phyloP scores from a whole-genome alignment of 2,888 invertebrate species.

The Cheilosia soror region DNA sequence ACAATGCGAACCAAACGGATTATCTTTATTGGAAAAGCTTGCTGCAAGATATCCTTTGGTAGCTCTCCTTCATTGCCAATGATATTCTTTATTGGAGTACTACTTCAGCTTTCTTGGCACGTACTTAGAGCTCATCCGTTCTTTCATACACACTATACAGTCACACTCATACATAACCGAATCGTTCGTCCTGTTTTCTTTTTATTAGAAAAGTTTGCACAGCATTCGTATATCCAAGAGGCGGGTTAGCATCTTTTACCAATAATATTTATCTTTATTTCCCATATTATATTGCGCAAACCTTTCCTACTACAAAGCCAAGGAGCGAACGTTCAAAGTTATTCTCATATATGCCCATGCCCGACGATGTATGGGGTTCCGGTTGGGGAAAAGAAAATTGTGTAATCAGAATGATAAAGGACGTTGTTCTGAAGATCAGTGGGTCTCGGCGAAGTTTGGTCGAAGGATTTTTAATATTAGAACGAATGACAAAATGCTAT shows the following conservation, averaged over 20 bases:
- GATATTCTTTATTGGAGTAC: conserved; percentile 69
- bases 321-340: conserved; percentile 38
- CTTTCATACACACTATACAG: background rate
- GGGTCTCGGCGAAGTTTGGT: conserved; percentile 41
- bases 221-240: conserved; percentile 24
- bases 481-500: conserved; percentile 67
- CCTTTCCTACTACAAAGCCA: conserved; percentile 56
- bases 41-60: conserved; percentile 59
- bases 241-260: conserved; percentile 71
- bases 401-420: conserved; percentile 60
- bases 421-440: conserved; percentile 64
- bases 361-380: conserved; percentile 16
- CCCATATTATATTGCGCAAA: conserved; percentile 68
- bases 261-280: conserved; percentile 74
- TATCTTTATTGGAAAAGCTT: conserved; percentile 74
- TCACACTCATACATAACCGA: conserved; percentile 34
- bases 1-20: conserved; percentile 68
- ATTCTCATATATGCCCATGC: background rate
- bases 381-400: background rate
- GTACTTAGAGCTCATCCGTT: conserved; percentile 66
- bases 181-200: conserved; percentile 39
- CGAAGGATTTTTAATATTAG: conserved; percentile 73
- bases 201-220: conserved; percentile 72
- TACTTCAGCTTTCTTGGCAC: conserved; percentile 75
- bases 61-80: conserved; percentile 55